These are phyloP conservation scores for Nematolebias whitei DNA, from an alignment of 2,113 vertebrate genomes.

Conservation along the genomic window DNA sequence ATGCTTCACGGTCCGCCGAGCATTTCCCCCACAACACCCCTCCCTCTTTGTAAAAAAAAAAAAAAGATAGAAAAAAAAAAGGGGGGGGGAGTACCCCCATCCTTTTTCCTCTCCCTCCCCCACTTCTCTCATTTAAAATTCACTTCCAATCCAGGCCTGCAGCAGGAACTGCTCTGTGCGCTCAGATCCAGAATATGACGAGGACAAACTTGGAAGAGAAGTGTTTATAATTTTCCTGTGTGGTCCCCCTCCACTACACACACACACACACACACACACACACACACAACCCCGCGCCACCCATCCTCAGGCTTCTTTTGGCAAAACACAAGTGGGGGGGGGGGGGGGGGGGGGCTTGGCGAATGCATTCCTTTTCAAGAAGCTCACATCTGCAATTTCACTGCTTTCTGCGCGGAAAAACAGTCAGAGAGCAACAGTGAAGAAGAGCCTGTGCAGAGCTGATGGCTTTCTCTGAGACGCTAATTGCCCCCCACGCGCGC, in stretches of 20 bases:
- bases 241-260: constrained; percentile 63
- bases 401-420: constrained; percentile 43
- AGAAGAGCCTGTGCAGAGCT: neutral
- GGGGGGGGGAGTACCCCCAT: constrained; percentile 58
- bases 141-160: constrained; percentile 44
- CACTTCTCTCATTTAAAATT: constrained; percentile 63
- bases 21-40: constrained; percentile 71
- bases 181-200: constrained; percentile 50
- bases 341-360: constrained; percentile 16
- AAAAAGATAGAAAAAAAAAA: constrained; percentile 66
- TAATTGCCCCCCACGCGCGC: constrained; percentile 45
- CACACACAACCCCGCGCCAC: neutral
- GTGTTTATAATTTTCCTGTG: constrained; percentile 71
- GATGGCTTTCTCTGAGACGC: constrained; percentile 36
- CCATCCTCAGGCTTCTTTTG: constrained; percentile 16
- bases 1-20: constrained; percentile 78
- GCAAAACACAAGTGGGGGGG: constrained; percentile 38
- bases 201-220: constrained; percentile 48
- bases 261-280: too few species aligned
- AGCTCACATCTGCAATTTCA: constrained; percentile 72
- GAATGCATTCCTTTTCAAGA: constrained; percentile 63
- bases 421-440: constrained; percentile 50
- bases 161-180: constrained; percentile 36
- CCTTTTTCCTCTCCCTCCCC: constrained; percentile 11
- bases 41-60: constrained; percentile 60